A percentile compares a stretch with the other conserved stretches of the same genome.
Evolutionary conservation across 1,140 invertebrate species (phyloP).

Genomic region (Brachionus rubens): DNA sequence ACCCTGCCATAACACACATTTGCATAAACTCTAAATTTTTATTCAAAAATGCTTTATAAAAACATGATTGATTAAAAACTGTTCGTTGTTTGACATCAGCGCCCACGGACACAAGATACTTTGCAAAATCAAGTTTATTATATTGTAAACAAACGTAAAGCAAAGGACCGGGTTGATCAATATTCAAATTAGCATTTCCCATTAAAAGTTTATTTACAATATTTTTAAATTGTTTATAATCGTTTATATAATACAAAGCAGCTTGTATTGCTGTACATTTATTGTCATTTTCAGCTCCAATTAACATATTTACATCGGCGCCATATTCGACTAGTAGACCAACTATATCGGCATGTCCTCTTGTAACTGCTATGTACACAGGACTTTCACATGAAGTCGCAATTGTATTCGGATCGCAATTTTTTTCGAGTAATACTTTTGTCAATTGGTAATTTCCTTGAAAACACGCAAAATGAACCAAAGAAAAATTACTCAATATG

Average conservation of each 20-base stretch:
- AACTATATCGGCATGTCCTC: slow-evolving; percentile 75
- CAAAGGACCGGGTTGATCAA: slow-evolving; percentile 19
- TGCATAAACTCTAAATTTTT: slow-evolving; percentile 46
- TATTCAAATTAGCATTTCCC: slow-evolving; percentile 41
- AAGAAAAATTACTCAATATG: slow-evolving; percentile 2
- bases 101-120: slow-evolving; percentile 13
- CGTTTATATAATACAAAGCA: slow-evolving; percentile 32
- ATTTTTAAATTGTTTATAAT: slow-evolving; percentile 40
- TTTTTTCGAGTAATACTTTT: slow-evolving; percentile 23
- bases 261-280: slow-evolving; percentile 44
- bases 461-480: slow-evolving; percentile 24
- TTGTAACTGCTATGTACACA: slow-evolving; percentile 78
- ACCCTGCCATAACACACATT: slow-evolving; percentile 39
- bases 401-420: slow-evolving; percentile 33
- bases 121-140: slow-evolving; percentile 40
- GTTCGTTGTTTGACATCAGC: slow-evolving; percentile 25
- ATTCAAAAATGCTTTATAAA: slow-evolving; percentile 44
- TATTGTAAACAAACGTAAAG: slow-evolving; percentile 39
- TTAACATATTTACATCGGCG: slow-evolving; percentile 68
- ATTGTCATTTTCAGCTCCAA: slow-evolving; percentile 28
- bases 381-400: slow-evolving; percentile 65
- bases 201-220: slow-evolving; percentile 44
- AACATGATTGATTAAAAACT: slow-evolving; percentile 44
- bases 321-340: slow-evolving; percentile 72
- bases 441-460: slow-evolving; percentile 12